phyloP scores from a whole-genome alignment of 2,113 vertebrate species.

The Terrapene triunguis region DNA sequence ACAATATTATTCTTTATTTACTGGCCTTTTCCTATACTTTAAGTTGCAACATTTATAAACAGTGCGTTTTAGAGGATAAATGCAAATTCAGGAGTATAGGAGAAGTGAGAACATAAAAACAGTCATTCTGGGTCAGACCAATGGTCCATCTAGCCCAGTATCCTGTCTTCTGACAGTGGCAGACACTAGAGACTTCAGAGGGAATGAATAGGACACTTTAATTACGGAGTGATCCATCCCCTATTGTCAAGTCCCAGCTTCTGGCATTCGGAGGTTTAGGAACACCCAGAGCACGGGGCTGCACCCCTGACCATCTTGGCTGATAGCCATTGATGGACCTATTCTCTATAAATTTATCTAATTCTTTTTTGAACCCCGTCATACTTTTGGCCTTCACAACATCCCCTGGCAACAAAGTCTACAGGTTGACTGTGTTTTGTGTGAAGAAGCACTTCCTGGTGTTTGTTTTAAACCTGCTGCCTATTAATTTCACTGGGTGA shows the following conservation, averaged over 20 bases:
- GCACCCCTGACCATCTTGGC: background rate
- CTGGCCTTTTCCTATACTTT: background rate
- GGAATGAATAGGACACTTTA: background rate
- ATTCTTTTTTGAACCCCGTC: background rate
- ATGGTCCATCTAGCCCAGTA: background rate
- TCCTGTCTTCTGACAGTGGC: background rate
- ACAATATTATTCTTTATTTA: background rate
- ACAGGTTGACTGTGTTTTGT: background rate
- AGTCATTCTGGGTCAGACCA: background rate
- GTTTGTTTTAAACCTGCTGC: background rate
- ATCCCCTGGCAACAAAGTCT: background rate
- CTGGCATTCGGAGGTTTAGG: background rate
- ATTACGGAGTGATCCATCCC: background rate
- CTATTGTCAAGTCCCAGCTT: background rate
- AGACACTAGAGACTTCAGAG: background rate
- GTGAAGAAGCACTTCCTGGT: background rate
- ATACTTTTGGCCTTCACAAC: background rate
- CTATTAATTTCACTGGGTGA: background rate
- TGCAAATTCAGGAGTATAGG: background rate
- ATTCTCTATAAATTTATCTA: background rate
- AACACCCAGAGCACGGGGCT: background rate
- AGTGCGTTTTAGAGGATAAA: background rate
- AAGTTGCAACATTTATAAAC: background rate
- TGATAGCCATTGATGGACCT: background rate
- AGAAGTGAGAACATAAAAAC: background rate